These are phyloP conservation scores for Chionis minor DNA, from an alignment of 2,113 vertebrate species.

Conservation along the genomic window DNA sequence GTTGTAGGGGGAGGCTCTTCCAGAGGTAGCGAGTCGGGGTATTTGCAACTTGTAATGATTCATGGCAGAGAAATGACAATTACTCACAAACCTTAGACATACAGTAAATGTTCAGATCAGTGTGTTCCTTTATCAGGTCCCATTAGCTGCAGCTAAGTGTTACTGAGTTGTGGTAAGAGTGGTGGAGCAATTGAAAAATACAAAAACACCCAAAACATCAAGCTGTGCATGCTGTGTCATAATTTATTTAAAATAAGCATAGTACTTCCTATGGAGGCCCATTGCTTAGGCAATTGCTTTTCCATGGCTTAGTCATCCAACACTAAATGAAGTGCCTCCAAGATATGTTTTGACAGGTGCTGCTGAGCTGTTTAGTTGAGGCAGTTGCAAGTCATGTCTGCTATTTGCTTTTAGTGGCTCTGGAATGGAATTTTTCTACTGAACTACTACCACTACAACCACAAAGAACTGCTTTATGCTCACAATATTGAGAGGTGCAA, in stretches of 20 bases:
- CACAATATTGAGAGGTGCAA: neutral
- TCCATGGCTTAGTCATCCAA: conserved; percentile 22
- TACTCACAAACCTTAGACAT: neutral
- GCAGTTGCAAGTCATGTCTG: conserved; percentile 29
- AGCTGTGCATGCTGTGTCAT: neutral
- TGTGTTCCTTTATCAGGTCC: neutral
- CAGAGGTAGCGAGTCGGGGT: neutral
- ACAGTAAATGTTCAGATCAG: neutral
- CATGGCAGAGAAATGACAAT: neutral
- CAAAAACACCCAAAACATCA: neutral
- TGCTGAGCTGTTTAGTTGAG: conserved; percentile 33
- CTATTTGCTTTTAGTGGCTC: conserved; percentile 20
- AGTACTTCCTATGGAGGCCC: neutral
- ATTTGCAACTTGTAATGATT: neutral
- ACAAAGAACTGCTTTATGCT: neutral
- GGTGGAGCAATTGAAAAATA: neutral
- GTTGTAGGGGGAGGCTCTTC: neutral
- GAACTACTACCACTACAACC: neutral
- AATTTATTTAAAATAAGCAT: neutral
- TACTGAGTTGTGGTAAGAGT: neutral
- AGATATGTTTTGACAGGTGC: conserved; percentile 51
- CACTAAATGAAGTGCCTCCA: conserved; percentile 8
- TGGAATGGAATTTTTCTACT: conserved; percentile 34
- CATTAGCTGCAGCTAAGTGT: neutral
- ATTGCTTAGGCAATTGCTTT: conserved; percentile 22